Base-by-base conservation (phyloP, 2,888 invertebrate species). In the Pseudococcus jackbeardsleyi region DNA sequence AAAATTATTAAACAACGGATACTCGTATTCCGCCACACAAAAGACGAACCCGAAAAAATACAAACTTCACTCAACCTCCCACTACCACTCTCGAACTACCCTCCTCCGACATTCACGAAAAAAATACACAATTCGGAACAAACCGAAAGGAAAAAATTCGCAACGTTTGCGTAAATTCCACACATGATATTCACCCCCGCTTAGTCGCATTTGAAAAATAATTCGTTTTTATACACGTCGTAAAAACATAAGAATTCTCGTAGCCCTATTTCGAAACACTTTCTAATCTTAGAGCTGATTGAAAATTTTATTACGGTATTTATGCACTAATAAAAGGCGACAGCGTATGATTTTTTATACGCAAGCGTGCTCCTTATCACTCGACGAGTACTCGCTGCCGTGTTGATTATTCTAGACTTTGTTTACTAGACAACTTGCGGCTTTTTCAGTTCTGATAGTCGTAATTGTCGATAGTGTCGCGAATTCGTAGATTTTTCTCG, bases 281-380 rank as follows among this genome's bases (percentile, higher is more conserved):
- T 82, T 82, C 79, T 82, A 82, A 82, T 82, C 79, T 39, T 82
- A 19, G 46, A 82, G 19, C 79, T 82, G 79, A 82, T 82, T 82
- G 79, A 82, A 82, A 82, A 82, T 82, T 82, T 82, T 82, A 82
- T 82, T 82, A 46, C 42, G 42, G 46, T 82, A 82, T 82, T 82
- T 82, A 82, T 42, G 79, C 79, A 82, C 79, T 82, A 82, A 82
- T 82, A 82, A 82, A 82, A 82, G 79, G 46, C 79, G 79, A 82
- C 79, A 46, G 79, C 46, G 79, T 42, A 82, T 82, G 79, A 46
- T 82, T 82, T 82, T 82, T 46, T 82, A 19, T 33, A 82, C 79
- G 79, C 79, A 82, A 82, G 79, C 79, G 79, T 82, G 19, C 11
- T 46, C 79, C 79, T 82, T 82, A 82, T 82, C 79, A 82, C 11